Percentiles rank a stretch among this genome's conserved stretches.
phyloP scores from a whole-genome alignment of 2,888 invertebrate species.

The Bimastos eiseni region DNA sequence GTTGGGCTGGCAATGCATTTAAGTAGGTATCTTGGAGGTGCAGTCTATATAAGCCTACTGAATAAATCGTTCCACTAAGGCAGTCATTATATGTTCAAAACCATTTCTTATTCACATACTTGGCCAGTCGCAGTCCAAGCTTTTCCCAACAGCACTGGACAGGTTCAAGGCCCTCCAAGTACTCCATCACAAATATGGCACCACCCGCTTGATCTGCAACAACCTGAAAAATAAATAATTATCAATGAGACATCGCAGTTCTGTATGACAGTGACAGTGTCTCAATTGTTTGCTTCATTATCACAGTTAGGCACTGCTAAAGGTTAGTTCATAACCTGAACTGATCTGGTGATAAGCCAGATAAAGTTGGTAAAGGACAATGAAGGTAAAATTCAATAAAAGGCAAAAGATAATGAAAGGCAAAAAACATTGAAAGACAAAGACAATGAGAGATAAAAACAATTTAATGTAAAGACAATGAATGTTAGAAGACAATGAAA shows the following conservation, averaged over 20 bases:
- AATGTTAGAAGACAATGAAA: too few species aligned
- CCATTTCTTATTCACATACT: background rate
- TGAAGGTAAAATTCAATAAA: too few species aligned
- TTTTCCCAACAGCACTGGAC: background rate
- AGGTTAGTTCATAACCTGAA: background rate
- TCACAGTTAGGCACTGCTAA: background rate
- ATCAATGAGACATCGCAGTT: background rate
- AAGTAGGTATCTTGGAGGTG: too few species aligned
- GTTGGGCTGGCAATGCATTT: too few species aligned
- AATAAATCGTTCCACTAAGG: too few species aligned
- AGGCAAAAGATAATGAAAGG: too few species aligned
- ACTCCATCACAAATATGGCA: slow-evolving; percentile 10
- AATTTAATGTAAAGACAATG: too few species aligned
- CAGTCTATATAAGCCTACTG: too few species aligned
- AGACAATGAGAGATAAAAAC: too few species aligned
- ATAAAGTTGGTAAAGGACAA: background rate
- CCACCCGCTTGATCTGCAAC: background rate
- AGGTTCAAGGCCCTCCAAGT: slow-evolving; percentile 3
- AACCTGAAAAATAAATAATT: background rate
- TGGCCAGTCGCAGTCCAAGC: background rate
- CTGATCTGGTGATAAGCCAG: background rate
- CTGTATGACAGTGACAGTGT: background rate
- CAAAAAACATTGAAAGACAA: too few species aligned
- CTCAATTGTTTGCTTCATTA: background rate
- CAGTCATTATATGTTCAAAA: background rate